Evolutionary conservation across 2,113 vertebrate genomes (phyloP).

Genomic region (Oncorhynchus tshawytscha): DNA sequence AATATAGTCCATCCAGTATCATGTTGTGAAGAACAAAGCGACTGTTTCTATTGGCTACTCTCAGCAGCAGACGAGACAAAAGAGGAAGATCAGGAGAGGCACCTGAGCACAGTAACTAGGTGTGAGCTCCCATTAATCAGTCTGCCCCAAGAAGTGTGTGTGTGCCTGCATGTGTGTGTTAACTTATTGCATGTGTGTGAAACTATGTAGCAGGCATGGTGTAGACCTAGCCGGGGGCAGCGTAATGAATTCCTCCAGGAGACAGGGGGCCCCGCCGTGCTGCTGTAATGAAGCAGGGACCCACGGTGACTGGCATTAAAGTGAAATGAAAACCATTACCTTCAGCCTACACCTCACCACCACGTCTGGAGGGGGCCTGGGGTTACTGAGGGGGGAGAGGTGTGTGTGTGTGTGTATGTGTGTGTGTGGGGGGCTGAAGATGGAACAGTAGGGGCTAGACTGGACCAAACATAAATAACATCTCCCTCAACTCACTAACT

Average conservation of each 20-base stretch:
- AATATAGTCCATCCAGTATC: too few relatives aligned
- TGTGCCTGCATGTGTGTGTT: background rate
- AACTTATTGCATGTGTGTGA: background rate
- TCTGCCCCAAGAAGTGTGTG: background rate
- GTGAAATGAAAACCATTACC: conserved; percentile 75
- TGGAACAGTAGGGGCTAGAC: conserved; percentile 23
- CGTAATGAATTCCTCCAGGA: conserved; percentile 77
- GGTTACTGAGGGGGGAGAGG: conserved; percentile 4
- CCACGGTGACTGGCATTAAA: conserved; percentile 72
- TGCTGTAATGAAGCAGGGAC: conserved; percentile 75
- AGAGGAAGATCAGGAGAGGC: conserved; percentile 33
- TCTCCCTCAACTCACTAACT: conserved; percentile 15
- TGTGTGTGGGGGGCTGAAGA: background rate
- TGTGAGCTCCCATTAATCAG: conserved; percentile 61
- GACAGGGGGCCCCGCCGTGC: conserved; percentile 72
- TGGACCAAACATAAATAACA: conserved; percentile 33
- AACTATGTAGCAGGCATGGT: conserved; percentile 7
- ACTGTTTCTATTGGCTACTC: conserved; percentile 16
- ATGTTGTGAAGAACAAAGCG: conserved; percentile 7
- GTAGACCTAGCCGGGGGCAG: conserved; percentile 43
- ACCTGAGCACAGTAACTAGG: conserved; percentile 41
- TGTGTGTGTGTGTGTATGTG: conserved; percentile 1
- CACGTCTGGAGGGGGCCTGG: conserved; percentile 30
- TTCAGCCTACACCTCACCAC: conserved; percentile 50
- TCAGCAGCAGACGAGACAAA: conserved; percentile 24